Base-by-base conservation (phyloP, 2,888 invertebrate species). In the Nasonovia ribisnigri region DNA sequence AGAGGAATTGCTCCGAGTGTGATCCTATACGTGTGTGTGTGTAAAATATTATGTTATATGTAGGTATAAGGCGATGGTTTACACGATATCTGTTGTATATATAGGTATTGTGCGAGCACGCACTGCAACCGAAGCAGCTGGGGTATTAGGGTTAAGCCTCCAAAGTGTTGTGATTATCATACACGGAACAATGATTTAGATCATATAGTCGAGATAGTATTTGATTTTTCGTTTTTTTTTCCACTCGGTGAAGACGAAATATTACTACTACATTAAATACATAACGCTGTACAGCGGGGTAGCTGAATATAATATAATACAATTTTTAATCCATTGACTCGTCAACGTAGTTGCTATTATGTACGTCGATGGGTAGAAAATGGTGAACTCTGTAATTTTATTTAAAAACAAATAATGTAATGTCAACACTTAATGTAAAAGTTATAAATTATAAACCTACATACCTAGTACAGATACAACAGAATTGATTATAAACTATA, bases 101-200 rank as follows among this genome's bases (percentile, higher is more conserved):
- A 88, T 36, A n/a, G 16, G 16, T 51, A 88, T 88, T 46, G 36
- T 90, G 42, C 20, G 42, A n/a, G 29, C 46, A 43, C 90, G 60
- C n/a, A 46, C 90, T 60, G 60, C n/a, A 67, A 90, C 57, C 57
- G 89, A 24, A 88, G 87, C 86, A 92, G 60, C 86, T 91, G 91
- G 1, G 10, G 43, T 67, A 60, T 89, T 90, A 42, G 46, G 84
- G 84, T 29, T 88, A 92, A 88, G 88, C 57, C 29, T 92, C 86
- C 48, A 29, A 29, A 92, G 57, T 92, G 86, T 86, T 57, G 88
- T 67, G 67, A 48, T 88, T 88, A 92, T 91, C 29, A 42, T 84
- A 84, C 92, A 51, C 67, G 87, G 92, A 88, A 92, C 87, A 92
- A 92, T 92, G 88, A 48, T 67, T 51, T 43, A 92, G 86, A 91